Evolutionary conservation across 2,113 vertebrate species (phyloP).

Genomic region (Pedetes capensis): DNA sequence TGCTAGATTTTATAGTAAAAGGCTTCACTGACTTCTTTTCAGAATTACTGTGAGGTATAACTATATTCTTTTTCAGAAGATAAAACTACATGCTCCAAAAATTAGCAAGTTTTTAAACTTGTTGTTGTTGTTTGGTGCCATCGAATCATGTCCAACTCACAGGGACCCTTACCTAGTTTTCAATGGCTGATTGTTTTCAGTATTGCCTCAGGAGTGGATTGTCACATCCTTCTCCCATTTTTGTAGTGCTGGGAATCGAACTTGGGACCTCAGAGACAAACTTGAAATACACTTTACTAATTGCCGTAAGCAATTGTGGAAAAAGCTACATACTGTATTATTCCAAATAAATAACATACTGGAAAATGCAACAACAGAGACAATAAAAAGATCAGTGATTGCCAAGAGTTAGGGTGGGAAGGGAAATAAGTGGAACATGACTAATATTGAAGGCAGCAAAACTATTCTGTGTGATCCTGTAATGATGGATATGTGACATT

Average conservation of each 20-base stretch:
- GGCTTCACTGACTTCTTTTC: slow-evolving; percentile 15
- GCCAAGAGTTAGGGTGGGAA: neutral
- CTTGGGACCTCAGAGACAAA: too few relatives aligned
- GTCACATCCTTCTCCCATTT: too few relatives aligned
- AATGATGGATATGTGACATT: neutral
- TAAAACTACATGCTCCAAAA: too few relatives aligned
- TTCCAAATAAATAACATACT: neutral
- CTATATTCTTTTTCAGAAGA: neutral
- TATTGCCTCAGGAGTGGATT: too few relatives aligned
- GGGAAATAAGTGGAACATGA: fast-evolving
- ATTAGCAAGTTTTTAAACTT: too few relatives aligned
- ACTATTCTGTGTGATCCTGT: neutral
- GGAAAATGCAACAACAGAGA: neutral
- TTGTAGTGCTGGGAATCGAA: too few relatives aligned
- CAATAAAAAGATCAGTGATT: neutral
- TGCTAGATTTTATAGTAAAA: neutral
- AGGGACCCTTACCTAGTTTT: too few relatives aligned
- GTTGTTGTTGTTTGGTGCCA: too few relatives aligned
- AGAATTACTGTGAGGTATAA: neutral
- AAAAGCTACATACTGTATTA: neutral
- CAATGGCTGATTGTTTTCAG: too few relatives aligned
- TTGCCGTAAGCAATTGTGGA: neutral
- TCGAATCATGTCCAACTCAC: too few relatives aligned
- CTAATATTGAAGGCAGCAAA: neutral
- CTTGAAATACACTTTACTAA: neutral